phyloP scores from a whole-genome alignment of 2,797 vertebrate genomes.

The Meda fulgida region DNA sequence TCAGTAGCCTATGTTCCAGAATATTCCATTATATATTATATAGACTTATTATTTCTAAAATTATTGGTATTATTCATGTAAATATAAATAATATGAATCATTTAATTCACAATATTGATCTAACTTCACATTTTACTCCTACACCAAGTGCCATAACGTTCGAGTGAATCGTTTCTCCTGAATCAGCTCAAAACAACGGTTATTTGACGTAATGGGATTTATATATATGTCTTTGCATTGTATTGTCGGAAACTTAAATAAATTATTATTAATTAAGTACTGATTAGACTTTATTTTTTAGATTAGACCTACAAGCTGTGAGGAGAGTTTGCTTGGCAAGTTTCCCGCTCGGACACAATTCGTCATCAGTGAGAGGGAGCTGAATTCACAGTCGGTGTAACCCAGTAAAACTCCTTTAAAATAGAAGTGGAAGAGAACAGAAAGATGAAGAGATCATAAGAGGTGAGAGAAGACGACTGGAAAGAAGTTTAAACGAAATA shows the following conservation, averaged over 20 bases:
- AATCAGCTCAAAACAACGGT: too few relatives aligned
- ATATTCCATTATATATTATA: too few relatives aligned
- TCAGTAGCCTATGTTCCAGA: not conserved
- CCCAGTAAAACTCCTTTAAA: not conserved
- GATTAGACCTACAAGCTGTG: not conserved
- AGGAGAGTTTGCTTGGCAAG: not conserved
- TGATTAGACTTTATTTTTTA: not conserved
- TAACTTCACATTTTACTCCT: too few relatives aligned
- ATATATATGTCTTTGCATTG: not conserved
- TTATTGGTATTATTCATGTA: not conserved
- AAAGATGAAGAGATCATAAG: not conserved
- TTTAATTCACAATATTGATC: not conserved
- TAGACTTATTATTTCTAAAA: not conserved
- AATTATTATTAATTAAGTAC: not conserved
- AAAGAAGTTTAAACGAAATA: not conserved
- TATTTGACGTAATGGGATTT: too few relatives aligned
- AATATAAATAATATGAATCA: not conserved
- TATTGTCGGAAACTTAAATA: not conserved
- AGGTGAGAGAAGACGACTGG: not conserved
- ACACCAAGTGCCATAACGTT: too few relatives aligned
- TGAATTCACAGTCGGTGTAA: not conserved
- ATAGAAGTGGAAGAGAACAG: not conserved
- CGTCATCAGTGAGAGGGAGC: not conserved
- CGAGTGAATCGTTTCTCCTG: too few relatives aligned
- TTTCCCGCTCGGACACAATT: not conserved